Base-by-base conservation (phyloP, 2,113 vertebrate species). In the Anolis sagrei region DNA sequence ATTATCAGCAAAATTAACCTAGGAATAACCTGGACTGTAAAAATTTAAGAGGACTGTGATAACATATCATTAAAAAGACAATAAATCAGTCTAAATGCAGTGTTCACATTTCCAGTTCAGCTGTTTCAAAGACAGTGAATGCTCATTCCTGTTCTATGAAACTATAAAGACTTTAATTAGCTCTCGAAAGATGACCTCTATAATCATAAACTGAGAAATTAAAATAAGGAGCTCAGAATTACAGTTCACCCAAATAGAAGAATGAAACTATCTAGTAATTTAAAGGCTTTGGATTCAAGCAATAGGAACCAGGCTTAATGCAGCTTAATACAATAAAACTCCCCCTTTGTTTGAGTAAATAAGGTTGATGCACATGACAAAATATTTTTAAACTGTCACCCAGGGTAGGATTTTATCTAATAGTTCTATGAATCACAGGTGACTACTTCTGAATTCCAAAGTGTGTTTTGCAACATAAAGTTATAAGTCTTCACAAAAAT, bases 1-100 rank as follows among this genome's bases (percentile, higher is more conserved):
- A 93, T 92, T 93, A 92, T 79, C 83, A 87, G 77, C 73, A 69
- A 34, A 58, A 81, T 91, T 92, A 93, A 92, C 92, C 86, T 88
- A 86, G 75, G 89, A 84, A 81, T 89, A 88, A 8, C 32, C 34
- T 72, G 36, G 74, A 76, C 83, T 81, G 62, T 87, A 85, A 89
- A 88, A 87, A 19, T 86, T 34, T 86, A 83, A 77, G 69, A 87
- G 61, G 74, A 75, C 48, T 89, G 48, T 82, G 58, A 86, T 66
- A 92, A 86, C 86, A 89, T 70, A 80, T 14, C 81, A 88, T 88
- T 87, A 89, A 91, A 87, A 44, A 86, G 83, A 85, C 79, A 90
- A 72, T 82, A 89, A 89, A 88, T 89, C 90, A 88, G 36, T 81
- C 84, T 83, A 87, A 89, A 86, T 23, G 62, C 48, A 90, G 54